Conservation (phyloP, 2,888 invertebrate genomes). For the Schizotus pectinicornis region DNA sequence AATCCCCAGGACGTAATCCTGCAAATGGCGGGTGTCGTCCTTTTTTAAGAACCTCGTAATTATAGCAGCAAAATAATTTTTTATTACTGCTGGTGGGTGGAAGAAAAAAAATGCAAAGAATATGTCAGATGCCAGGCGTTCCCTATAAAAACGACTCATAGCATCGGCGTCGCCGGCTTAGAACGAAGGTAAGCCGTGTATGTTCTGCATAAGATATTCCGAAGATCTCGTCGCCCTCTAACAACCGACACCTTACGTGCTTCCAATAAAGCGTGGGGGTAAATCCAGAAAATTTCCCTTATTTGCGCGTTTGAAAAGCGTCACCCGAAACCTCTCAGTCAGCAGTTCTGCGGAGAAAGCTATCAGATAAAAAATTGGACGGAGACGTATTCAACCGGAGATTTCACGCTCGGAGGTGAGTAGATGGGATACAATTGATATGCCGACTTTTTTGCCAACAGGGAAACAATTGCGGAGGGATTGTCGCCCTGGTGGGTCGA, state of each 20-base stretch:
- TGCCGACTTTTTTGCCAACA: conserved; percentile 19
- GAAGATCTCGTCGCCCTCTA: conserved; percentile 33
- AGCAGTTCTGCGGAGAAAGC: conserved; percentile 41
- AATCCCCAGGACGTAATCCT: not conserved
- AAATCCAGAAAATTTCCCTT: conserved; percentile 44
- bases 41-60: not conserved
- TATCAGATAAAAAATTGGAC: conserved; percentile 37
- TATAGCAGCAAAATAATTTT: not conserved
- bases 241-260: conserved; percentile 44
- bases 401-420: conserved; percentile 22
- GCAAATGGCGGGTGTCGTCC: not conserved
- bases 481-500: not conserved
- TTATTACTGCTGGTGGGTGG: not conserved
- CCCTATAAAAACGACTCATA: conserved; percentile 3
- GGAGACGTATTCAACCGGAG: conserved; percentile 30
- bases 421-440: conserved; percentile 27
- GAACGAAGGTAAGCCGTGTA: conserved; percentile 10
- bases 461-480: not conserved
- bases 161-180: not conserved
- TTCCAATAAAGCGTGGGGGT: conserved; percentile 38
- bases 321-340: conserved; percentile 40
- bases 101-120: not conserved
- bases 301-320: conserved; percentile 43
- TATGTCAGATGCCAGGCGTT: not conserved
- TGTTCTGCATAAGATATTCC: conserved; percentile 34